Base-by-base conservation (phyloP, 2,888 invertebrate species). In the Chymomyza amoena region DNA sequence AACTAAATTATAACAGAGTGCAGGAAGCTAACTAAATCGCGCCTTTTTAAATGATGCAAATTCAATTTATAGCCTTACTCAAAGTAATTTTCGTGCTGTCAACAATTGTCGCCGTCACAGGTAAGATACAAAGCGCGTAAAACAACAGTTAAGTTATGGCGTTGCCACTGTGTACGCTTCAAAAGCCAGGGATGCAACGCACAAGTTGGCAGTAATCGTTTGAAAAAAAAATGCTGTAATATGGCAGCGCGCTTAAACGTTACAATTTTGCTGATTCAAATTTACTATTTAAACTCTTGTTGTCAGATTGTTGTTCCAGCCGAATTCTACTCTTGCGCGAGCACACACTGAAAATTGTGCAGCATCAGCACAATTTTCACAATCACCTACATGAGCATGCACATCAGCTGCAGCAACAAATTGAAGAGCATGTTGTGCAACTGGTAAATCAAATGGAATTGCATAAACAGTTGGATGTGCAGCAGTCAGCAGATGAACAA, bases 51-150 rank as follows among this genome's bases (percentile, higher is more conserved):
- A 84, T 78, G 85, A 84, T 84, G 84, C 84, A 72, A 79, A 88
- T 87, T 85, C 80, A 84, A 88, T 84, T 84, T 80, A 70, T 75
- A 63, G 54, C 54, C 15, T 71, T 80, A 69, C 73, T 90, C 61
- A 76, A 85, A 84, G 84, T 90, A 90, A 89, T 90, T 81, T 90
- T 91, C 85, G 82, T 91, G 90, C 91, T 90, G 86, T 90, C 90
- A 90, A 90, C 90, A 90, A 90, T 91, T 89, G 90, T 90, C 86
- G 71, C 78, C 71, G 89, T 89, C 67, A 90, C 91, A 90, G 90
- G 90, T 90, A 82, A 83, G 74, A 45, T 50, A 57, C 20, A 20
- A 50, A 25, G 13, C 63, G 20, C 52, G 50, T 25, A 13, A 18
- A 54, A 6, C 32, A 56, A 68, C 63, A 28, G 51, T 15, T 59